Evolutionary conservation across 2,888 invertebrate genomes (phyloP).

Genomic region (Brenthis hecate): DNA sequence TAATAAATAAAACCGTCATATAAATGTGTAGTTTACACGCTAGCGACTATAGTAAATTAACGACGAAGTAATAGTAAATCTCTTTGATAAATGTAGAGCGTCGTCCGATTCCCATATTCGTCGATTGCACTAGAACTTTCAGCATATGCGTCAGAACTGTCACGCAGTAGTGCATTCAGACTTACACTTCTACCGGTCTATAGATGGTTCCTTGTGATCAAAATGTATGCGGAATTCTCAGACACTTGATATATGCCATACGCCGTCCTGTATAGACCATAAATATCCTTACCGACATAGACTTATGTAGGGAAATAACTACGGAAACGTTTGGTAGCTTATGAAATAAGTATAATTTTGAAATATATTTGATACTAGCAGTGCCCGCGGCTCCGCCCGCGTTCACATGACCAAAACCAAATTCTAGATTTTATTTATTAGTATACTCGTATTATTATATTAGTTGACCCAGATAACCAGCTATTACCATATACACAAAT

Average conservation of each 20-base stretch:
- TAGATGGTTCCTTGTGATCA: neutral
- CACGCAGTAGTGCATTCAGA: slow-evolving; percentile 4
- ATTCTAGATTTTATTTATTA: too few relatives aligned
- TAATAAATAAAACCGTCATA: neutral
- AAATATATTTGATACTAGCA: too few relatives aligned
- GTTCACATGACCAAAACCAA: too few relatives aligned
- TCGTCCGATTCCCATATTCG: slow-evolving; percentile 12
- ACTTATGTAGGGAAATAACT: too few relatives aligned
- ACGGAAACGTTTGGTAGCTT: too few relatives aligned
- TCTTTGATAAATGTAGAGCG: slow-evolving; percentile 18
- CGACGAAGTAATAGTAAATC: slow-evolving; percentile 11
- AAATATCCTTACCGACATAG: too few relatives aligned
- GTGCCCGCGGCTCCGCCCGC: too few relatives aligned
- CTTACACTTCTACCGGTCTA: slow-evolving; percentile 4
- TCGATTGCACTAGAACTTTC: slow-evolving; percentile 15
- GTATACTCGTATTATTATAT: too few relatives aligned
- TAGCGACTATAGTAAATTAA: slow-evolving; percentile 15
- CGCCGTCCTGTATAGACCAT: too few relatives aligned
- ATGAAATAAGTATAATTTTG: too few relatives aligned
- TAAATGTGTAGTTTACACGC: slow-evolving; percentile 1
- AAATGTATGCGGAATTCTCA: neutral
- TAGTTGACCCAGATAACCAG: too few relatives aligned
- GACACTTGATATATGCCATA: neutral
- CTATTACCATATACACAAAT: too few relatives aligned
- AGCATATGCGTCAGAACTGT: slow-evolving; percentile 8